Evolutionary conservation across 2,888 invertebrate genomes (phyloP), one percentile per base, ranked within the genome.

Genomic region (Yponomeuta cagnagella): DNA sequence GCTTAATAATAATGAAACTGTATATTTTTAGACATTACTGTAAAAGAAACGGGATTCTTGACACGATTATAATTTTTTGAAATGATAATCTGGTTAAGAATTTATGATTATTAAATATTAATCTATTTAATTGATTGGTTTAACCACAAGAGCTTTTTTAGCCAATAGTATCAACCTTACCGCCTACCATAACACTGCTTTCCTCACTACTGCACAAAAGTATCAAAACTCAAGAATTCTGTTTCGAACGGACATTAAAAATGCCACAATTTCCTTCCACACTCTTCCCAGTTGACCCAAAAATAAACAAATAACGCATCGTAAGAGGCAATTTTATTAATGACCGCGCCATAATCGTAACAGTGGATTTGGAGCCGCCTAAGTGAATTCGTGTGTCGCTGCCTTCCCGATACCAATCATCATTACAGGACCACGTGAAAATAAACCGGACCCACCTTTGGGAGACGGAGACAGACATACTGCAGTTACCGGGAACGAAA

Each of bases 301-400:
- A 58, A 58, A 58, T 58, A 58, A 58, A 58, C 52, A 58, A 58
- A 58, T 58, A 58, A 1, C 15, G 15, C 52, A 15, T 58, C 52
- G 52, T 58, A 58, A 58, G 52, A 58, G 52, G 52, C 52, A 58
- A 58, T 58, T 58, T 58, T 79, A 79, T 79, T 75, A 79, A 78
- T 77, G 78, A 76, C 74, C 75, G 75, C 75, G 77, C 74, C 73
- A 75, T 76, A 77, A 76, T 74, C 74, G 76, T 76, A 77, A 78
- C 77, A 74, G 76, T 74, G 72, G 75, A 74, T 77, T 72, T 71
- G 73, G 73, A 74, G 74, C 73, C 73, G 72, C 74, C 86, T 90
- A 90, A 91, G 91, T 90, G 90, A 90, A 86, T 90, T 89, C 87
- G 87, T 89, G 79, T 90, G 91, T 91, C 84, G 82, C 75, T 79